Conservation (phyloP, 2,888 invertebrate genomes). For the Papilio gigon region DNA sequence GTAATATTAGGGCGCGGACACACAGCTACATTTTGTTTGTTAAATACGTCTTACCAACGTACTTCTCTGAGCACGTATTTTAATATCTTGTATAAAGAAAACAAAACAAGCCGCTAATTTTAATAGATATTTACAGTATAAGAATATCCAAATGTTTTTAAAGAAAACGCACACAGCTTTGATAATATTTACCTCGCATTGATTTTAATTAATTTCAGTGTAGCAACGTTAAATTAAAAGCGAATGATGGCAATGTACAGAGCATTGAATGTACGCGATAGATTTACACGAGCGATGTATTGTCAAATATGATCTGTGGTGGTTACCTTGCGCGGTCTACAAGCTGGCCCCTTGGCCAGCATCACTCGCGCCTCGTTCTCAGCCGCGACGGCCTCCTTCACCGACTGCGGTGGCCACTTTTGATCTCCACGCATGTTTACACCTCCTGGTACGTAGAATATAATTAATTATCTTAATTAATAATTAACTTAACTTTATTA, state of each 20-base stretch:
- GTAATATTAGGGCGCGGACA: too few species aligned
- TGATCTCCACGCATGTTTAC: conserved; percentile 92
- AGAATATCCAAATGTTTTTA: neutral
- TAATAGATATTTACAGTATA: conserved; percentile 13
- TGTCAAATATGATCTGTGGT: conserved; percentile 5
- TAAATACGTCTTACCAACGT: too few species aligned
- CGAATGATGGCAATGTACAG: conserved; percentile 25
- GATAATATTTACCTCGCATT: neutral
- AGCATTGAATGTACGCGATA: neutral
- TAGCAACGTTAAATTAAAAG: neutral
- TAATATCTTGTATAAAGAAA: too few species aligned
- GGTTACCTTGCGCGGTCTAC: conserved; percentile 84
- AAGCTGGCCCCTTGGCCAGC: conserved; percentile 88
- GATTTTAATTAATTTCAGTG: neutral
- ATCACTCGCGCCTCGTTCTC: conserved; percentile 88
- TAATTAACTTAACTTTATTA: neutral
- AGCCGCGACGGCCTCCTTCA: conserved; percentile 87
- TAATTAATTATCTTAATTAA: neutral
- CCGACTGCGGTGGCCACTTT: conserved; percentile 93
- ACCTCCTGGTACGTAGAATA: conserved; percentile 81
- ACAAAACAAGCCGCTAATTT: too few species aligned
- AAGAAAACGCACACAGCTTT: neutral
- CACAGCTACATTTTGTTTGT: too few species aligned
- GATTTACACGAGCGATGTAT: neutral
- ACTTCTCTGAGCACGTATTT: too few species aligned